Evolutionary conservation across 2,888 invertebrate genomes (phyloP).

Genomic region (Microctonus brassicae): DNA sequence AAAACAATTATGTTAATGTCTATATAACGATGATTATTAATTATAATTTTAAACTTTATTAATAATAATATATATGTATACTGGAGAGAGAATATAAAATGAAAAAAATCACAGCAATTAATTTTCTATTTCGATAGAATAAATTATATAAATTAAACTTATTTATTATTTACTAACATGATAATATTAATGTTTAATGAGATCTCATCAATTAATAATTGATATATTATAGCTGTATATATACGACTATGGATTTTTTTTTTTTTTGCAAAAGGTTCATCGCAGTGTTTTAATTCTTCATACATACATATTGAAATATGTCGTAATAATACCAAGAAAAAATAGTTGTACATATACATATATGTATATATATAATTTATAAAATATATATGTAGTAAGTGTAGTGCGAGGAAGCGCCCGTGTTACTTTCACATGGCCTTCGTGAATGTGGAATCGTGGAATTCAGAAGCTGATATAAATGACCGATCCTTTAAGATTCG

Average conservation of each 20-base stretch:
- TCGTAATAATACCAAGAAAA: slow-evolving; percentile 37
- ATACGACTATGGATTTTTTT: no score
- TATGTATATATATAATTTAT: slow-evolving; percentile 4
- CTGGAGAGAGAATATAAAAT: no score
- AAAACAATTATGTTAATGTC: no score
- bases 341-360: background rate
- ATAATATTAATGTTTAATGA: background rate
- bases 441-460: slow-evolving; percentile 51
- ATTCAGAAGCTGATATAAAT: slow-evolving; percentile 47
- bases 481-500: slow-evolving; percentile 15
- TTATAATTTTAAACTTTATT: no score
- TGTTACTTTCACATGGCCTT: slow-evolving; percentile 59
- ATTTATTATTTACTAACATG: background rate
- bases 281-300: background rate
- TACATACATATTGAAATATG: slow-evolving; percentile 40
- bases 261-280: slow-evolving; percentile 7
- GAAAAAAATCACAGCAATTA: no score
- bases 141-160: background rate
- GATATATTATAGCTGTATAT: background rate
- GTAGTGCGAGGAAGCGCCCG: slow-evolving; percentile 48
- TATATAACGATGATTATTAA: no score
- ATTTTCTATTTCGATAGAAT: no score
- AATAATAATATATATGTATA: no score
- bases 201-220: background rate
- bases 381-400: background rate